These are phyloP conservation scores for Eupithecia pulchellata DNA, from an alignment of 2,888 invertebrate species.

Conservation along the genomic window DNA sequence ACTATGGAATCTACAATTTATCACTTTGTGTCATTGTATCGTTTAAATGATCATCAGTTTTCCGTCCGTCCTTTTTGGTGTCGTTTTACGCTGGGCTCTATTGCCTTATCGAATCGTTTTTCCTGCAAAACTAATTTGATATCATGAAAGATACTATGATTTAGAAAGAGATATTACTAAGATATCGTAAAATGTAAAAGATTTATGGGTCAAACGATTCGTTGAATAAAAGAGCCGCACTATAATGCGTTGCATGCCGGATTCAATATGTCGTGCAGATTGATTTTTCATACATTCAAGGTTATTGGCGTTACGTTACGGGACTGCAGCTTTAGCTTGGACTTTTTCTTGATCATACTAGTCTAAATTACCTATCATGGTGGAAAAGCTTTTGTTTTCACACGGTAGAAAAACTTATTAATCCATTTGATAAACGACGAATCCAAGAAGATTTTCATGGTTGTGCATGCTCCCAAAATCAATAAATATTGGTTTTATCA, in stretches of 20 bases:
- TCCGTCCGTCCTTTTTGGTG: conserved; percentile 4
- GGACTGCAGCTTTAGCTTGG: not conserved
- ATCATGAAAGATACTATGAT: not conserved
- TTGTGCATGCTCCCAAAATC: too few species aligned
- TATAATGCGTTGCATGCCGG: conserved; percentile 13
- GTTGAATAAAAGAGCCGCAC: not conserved
- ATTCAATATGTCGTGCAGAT: not conserved
- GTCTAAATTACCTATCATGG: not conserved
- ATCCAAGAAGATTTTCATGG: too few species aligned
- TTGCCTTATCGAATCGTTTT: not conserved
- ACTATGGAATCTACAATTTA: not conserved
- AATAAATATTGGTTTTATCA: too few species aligned
- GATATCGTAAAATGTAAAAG: not conserved
- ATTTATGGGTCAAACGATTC: not conserved
- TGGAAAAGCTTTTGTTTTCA: not conserved
- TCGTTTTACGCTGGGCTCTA: conserved; percentile 4
- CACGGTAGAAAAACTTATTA: not conserved
- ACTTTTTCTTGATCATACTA: not conserved
- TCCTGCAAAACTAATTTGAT: not conserved
- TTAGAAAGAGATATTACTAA: not conserved
- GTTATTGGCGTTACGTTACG: not conserved
- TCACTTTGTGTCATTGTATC: not conserved
- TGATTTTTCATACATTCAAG: not conserved
- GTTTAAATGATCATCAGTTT: not conserved
- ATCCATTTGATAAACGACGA: not conserved